phyloP scores from a whole-genome alignment of 2,888 invertebrate genomes.

The Bellardia bayeri region DNA sequence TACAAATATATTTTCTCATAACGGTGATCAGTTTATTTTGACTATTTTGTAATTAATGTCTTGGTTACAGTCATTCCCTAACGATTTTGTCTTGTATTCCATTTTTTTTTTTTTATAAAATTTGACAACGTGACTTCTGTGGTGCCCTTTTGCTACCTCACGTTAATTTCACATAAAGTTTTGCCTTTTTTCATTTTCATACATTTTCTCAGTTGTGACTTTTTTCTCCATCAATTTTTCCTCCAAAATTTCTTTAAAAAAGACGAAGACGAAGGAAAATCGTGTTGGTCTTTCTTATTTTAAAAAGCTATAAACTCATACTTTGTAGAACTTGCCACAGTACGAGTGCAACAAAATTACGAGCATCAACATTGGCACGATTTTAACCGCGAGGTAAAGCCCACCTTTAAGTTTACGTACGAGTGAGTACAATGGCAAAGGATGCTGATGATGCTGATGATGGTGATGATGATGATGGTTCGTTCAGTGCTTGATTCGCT shows the following conservation, averaged over 20 bases:
- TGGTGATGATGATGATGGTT: slow-evolving; percentile 25
- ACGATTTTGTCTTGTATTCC: slow-evolving; percentile 44
- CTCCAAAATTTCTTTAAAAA: slow-evolving; percentile 35
- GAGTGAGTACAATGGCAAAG: slow-evolving; percentile 40
- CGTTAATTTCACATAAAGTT: slow-evolving; percentile 70
- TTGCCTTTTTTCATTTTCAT: slow-evolving; percentile 36
- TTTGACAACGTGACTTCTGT: slow-evolving; percentile 73
- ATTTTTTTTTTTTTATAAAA: slow-evolving; percentile 39
- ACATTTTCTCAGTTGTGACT: slow-evolving; percentile 28
- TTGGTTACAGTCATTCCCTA: slow-evolving; percentile 38
- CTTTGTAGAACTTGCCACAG: slow-evolving; percentile 33
- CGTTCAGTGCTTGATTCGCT: slow-evolving; percentile 27
- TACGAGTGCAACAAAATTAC: slow-evolving; percentile 54
- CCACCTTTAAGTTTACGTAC: slow-evolving; percentile 60
- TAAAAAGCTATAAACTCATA: background rate
- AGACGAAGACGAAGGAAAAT: slow-evolving; percentile 4
- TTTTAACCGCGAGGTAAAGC: slow-evolving; percentile 68
- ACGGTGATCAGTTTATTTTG: slow-evolving; percentile 34
- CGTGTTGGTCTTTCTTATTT: slow-evolving; percentile 47
- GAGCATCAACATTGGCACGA: slow-evolving; percentile 66
- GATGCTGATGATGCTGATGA: slow-evolving; percentile 22
- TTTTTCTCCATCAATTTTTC: slow-evolving; percentile 26
- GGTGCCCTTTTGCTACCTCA: slow-evolving; percentile 72
- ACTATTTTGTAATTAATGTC: slow-evolving; percentile 61
- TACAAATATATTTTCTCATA: slow-evolving; percentile 56